Percentiles rank a stretch among this genome's conserved stretches.
These are phyloP conservation scores for Temnothorax ravouxi DNA, from an alignment of 2,888 invertebrate species.

Conservation along the genomic window DNA sequence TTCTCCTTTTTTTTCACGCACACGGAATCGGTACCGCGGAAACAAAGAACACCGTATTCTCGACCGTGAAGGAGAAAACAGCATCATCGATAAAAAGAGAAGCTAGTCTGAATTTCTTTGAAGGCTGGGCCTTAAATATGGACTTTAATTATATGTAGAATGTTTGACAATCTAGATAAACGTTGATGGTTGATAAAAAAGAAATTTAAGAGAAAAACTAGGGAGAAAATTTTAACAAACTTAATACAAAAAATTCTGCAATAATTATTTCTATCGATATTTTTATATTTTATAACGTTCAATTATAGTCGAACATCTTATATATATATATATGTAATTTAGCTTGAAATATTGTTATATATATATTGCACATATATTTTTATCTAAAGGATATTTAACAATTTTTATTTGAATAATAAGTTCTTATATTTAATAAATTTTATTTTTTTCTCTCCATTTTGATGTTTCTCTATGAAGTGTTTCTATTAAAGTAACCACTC, in stretches of 20 bases:
- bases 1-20: slow-evolving; percentile 36
- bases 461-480: slow-evolving; percentile 1
- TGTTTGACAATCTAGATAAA: neutral
- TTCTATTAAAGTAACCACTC: slow-evolving; percentile 29
- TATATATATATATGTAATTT: neutral
- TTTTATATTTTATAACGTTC: neutral
- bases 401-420: neutral
- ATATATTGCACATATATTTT: neutral
- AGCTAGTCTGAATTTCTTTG: neutral
- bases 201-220: neutral
- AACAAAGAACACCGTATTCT: slow-evolving; percentile 37
- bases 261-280: neutral
- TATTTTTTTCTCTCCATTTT: neutral
- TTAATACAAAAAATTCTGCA: neutral
- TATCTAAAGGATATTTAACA: neutral
- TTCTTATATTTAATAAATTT: neutral
- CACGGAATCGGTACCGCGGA: slow-evolving; percentile 7
- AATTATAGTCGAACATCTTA: neutral
- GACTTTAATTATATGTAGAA: neutral
- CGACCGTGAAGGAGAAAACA: slow-evolving; percentile 1
- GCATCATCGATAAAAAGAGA: neutral
- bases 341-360: neutral
- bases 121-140: neutral
- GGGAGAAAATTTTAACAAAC: neutral
- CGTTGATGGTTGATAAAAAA: neutral